Percentiles rank a stretch among this genome's conserved stretches.
These are phyloP conservation scores for Nomada goodeniana DNA, from an alignment of 2,888 invertebrate genomes.

Conservation along the genomic window DNA sequence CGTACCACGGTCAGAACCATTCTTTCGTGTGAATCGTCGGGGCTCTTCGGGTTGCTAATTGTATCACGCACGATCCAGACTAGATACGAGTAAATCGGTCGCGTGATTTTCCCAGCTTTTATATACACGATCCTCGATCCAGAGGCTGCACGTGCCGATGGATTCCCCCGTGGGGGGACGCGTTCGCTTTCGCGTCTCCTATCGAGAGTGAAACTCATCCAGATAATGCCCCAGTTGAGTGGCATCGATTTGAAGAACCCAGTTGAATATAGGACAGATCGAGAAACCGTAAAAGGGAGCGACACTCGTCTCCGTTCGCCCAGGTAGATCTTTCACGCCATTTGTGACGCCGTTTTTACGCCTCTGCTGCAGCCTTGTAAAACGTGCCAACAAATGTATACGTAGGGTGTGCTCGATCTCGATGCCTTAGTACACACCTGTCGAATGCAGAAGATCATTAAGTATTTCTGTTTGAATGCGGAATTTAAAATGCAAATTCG, in stretches of 20 bases:
- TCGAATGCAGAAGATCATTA: background rate
- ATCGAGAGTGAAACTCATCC: constrained; percentile 65
- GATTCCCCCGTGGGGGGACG: constrained; percentile 46
- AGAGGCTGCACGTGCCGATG: constrained; percentile 26
- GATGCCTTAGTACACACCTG: constrained; percentile 32
- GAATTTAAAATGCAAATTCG: background rate
- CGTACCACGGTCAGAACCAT: constrained; percentile 80
- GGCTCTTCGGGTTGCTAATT: background rate
- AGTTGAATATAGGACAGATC: background rate
- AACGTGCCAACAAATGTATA: no score
- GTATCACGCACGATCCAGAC: constrained; percentile 23
- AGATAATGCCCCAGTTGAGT: background rate
- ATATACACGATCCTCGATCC: constrained; percentile 57
- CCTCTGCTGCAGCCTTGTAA: constrained; percentile 20
- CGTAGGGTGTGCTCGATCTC: no score
- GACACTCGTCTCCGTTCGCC: background rate
- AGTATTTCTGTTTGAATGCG: constrained; percentile 1
- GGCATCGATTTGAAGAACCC: background rate
- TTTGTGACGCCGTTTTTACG: constrained; percentile 4
- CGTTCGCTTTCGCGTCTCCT: constrained; percentile 62
- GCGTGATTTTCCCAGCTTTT: constrained; percentile 53
- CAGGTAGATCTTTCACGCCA: constrained; percentile 15
- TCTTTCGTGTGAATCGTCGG: background rate
- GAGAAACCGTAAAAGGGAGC: constrained; percentile 8
- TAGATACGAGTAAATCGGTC: constrained; percentile 57